Base-by-base conservation (phyloP, 2,888 invertebrate genomes). In the Tuberolachnus salignus region DNA sequence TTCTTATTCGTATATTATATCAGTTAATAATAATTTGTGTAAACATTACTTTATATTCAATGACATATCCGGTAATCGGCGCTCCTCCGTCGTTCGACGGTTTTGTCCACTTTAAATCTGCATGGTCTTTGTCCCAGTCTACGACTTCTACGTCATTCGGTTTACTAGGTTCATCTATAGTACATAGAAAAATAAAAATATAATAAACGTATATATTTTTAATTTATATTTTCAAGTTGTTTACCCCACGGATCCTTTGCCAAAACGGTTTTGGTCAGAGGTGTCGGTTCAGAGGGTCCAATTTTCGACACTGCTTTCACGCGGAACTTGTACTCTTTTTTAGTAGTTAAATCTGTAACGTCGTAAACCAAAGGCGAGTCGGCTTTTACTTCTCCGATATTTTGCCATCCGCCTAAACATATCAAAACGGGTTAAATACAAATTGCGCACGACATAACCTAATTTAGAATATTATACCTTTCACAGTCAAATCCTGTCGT, bases 171-270 rank as follows among this genome's bases (percentile, higher is more conserved):
- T 95, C 95, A 86, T 95, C 96, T 93, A 83, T n/a, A 84, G 83
- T 84, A 83, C 80, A 42, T 74, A 67, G 42, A 4, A 51, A 57
- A 21, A 81, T 26, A 0, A 49, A 21, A 34, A 59, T 11, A 63
- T 10, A 13, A 19, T n/a, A 34, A 34, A 3, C 34, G 21, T 26
- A 19, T 70, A 14, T 57, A 21, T 42, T 13, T 53, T 16, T 23
- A 16, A 26, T 46, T 16, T 34, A 8, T 78, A 23, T 3, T 21
- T 16, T 19, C 6, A 34, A 34, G 1, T 42, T 9, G n/a, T 1
- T 85, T 86, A 93, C 93, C 95, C 95, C 96, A 98, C 82, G 97
- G 97, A 89, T 98, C 97, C 87, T 98, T 98, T 69, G 97, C 97
- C 81, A 97, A 87, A 66, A 97, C 92, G 14, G 93, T 91, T 85